phyloP scores from a whole-genome alignment of 1,140 invertebrate species.

The Brachionus paranguensis region DNA sequence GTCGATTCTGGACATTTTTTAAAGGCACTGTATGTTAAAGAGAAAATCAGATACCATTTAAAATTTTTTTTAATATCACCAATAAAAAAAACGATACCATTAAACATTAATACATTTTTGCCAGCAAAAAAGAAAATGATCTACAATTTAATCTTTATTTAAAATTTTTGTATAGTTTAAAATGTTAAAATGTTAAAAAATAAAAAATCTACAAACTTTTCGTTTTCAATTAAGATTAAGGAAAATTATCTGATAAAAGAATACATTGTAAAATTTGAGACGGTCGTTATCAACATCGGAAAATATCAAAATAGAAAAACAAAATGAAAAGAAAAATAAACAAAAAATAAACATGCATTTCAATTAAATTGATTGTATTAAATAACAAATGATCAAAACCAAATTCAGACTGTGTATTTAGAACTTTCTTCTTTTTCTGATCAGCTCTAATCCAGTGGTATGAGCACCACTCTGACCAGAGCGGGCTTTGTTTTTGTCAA shows the following conservation, averaged over 20 bases:
- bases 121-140: no score
- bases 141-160: neutral
- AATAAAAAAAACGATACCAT: no score
- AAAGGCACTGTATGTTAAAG: no score
- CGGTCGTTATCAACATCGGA: neutral
- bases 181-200: neutral
- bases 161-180: neutral
- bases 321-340: neutral
- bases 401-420: neutral
- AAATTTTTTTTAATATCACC: no score
- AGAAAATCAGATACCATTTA: no score
- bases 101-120: no score
- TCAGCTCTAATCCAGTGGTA: neutral
- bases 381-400: neutral
- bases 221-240: neutral
- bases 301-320: neutral
- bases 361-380: slow-evolving; percentile 11
- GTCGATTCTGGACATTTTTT: no score
- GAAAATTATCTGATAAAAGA: neutral
- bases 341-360: neutral
- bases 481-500: neutral
- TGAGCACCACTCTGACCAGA: neutral
- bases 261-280: neutral
- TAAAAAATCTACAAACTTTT: neutral
- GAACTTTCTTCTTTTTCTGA: neutral